A percentile compares a stretch with the other conserved stretches of the same genome.
Conservation (phyloP, 2,797 vertebrate genomes). For the Furcifer pardalis region DNA sequence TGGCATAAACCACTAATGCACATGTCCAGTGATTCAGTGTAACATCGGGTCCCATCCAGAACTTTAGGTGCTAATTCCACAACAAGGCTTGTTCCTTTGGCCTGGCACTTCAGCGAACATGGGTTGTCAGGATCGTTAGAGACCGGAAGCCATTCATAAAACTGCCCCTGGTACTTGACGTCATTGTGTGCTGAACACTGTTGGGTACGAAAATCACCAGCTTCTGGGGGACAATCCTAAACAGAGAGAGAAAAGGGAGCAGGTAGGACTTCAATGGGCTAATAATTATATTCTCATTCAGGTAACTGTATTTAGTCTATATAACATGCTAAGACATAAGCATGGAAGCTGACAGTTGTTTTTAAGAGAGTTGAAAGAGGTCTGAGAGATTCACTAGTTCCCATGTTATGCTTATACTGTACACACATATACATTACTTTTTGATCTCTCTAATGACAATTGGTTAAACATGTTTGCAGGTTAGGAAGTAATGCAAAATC, state of each 20-base stretch:
- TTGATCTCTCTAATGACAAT: neutral
- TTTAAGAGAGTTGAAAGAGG: slow-evolving; percentile 9
- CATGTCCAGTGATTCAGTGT: slow-evolving; percentile 96
- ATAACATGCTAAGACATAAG: neutral
- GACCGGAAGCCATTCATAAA: slow-evolving; percentile 93
- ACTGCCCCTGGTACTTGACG: slow-evolving; percentile 88
- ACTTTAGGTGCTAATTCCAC: slow-evolving; percentile 95
- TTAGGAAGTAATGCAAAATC: neutral
- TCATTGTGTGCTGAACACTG: slow-evolving; percentile 96
- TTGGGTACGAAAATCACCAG: slow-evolving; percentile 94
- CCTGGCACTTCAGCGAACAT: slow-evolving; percentile 92
- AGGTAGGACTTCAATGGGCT: neutral
- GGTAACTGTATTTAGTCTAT: neutral
- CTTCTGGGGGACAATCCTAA: slow-evolving; percentile 92
- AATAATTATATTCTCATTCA: neutral
- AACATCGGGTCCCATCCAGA: slow-evolving; percentile 94
- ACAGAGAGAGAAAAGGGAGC: slow-evolving; percentile 15
- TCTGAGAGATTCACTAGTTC: neutral
- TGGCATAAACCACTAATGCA: slow-evolving; percentile 96
- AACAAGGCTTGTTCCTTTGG: slow-evolving; percentile 82
- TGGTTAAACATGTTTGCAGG: neutral
- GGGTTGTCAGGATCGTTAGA: slow-evolving; percentile 94
- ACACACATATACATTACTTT: no score
- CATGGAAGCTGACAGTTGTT: neutral
- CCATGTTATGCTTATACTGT: no score